Conservation (phyloP, 2,888 invertebrate species). For the Epinotia demarniana region DNA sequence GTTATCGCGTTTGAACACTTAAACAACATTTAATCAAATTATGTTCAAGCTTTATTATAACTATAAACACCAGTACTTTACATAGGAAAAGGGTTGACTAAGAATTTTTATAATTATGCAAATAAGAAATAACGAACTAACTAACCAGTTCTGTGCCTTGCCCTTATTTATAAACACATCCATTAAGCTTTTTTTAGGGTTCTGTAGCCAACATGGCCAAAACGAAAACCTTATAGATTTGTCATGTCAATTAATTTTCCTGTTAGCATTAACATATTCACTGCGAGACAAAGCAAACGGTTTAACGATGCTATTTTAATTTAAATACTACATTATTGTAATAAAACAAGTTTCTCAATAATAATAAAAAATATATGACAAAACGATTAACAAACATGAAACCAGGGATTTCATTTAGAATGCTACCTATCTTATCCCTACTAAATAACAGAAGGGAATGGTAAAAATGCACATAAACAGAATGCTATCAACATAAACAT, state of each 20-base stretch:
- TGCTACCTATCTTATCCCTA: conserved; percentile 17
- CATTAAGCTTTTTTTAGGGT: no score
- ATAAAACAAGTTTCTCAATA: no score
- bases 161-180: no score
- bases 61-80: background rate
- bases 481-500: conserved; percentile 40
- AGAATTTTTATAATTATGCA: background rate
- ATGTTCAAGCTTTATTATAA: background rate
- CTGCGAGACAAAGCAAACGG: no score
- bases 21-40: conserved; percentile 1
- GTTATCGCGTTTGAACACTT: background rate
- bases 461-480: conserved; percentile 32
- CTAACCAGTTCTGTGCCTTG: no score
- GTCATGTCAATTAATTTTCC: no score
- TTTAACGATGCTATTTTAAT: background rate
- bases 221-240: no score
- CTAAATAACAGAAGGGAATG: conserved; percentile 12
- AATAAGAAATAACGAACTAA: no score
- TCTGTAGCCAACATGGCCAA: no score
- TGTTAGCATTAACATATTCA: no score
- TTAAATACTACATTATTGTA: no score
- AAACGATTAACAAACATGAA: background rate
- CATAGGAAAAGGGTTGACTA: background rate
- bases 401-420: background rate
- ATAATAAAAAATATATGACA: no score